Evolutionary conservation across 2,797 vertebrate species (phyloP), one percentile per base, ranked within the genome.

Genomic region (Chanos chanos): DNA sequence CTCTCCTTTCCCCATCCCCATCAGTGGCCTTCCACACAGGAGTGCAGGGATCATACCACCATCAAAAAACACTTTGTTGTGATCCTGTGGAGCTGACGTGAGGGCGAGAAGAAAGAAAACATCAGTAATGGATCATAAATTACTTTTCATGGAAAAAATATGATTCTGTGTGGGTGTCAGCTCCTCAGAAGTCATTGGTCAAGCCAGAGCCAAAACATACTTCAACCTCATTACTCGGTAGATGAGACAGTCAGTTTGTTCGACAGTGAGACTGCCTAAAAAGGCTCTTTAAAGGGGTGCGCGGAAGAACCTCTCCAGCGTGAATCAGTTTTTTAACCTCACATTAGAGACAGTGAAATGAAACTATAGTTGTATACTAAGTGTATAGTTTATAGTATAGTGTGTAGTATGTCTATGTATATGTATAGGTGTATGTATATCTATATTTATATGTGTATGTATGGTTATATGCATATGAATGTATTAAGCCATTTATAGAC

Each of bases 81-180:
- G 61, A 63, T 78, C 37, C 60, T 64, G 63, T 72, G 70, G 74
- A 79, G 77, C 70, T 48, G 64, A 72, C 63, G 75, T 65, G 73
- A 74, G 68, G 74, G n/a, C 27, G 34, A 60, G 54, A 53, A 45
- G 39, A 80, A 76, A 82, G 72, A 78, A 78, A 86, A 82, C 76
- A 76, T 56, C 71, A 75, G 78, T 74, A 73, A 87, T 77, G 82
- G 82, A 64, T 84, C 81, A 72, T 77, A 86, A 87, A 84, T 88
- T 78, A 76, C 13, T 65, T 84, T 83, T 81, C 77, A 84, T 63
- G 71, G 77, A 83, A 77, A n/a, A 66, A 50, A 68, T 56, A 77
- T 52, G 76, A 88, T 87, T 87, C 66, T 83, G 80, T 84, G 78
- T 77, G 84, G 83, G 78, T 86, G 86, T 89, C 83, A 84, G 79